phyloP scores from a whole-genome alignment of 2,113 vertebrate species.

The Zosterops hypoxanthus region DNA sequence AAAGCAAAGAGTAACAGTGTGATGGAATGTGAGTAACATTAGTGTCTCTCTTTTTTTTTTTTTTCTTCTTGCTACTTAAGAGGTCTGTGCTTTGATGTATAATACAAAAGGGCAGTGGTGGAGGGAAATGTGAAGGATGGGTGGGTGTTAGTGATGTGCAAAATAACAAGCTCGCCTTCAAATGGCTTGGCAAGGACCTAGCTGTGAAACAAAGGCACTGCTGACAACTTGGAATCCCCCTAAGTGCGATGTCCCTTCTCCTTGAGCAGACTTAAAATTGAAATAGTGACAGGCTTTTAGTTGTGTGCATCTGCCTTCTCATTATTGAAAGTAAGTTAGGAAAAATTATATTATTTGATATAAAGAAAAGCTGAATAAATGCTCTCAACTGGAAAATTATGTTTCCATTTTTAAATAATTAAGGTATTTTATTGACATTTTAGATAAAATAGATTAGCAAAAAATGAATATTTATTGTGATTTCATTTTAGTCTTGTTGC shows the following conservation, averaged over 20 bases:
- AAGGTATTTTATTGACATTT: neutral
- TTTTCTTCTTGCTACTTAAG: neutral
- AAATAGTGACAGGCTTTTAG: neutral
- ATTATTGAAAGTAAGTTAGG: neutral
- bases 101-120: slow-evolving; percentile 48
- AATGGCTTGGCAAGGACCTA: slow-evolving; percentile 38
- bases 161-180: slow-evolving; percentile 41
- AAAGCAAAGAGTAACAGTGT: slow-evolving; percentile 14
- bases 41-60: neutral
- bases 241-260: slow-evolving; percentile 17
- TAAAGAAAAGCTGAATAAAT: neutral
- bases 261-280: neutral
- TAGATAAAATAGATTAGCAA: neutral
- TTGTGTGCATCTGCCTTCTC: neutral
- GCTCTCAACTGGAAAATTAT: neutral
- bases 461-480: neutral
- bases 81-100: slow-evolving; percentile 49
- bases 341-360: neutral
- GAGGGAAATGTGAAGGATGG: slow-evolving; percentile 39
- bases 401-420: neutral
- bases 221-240: slow-evolving; percentile 45
- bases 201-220: slow-evolving; percentile 38
- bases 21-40: slow-evolving; percentile 38
- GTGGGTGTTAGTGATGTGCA: slow-evolving; percentile 39
- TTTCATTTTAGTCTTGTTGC: neutral